A percentile compares a stretch with the other conserved stretches of the same genome.
phyloP scores from a whole-genome alignment of 2,113 vertebrate genomes.

The Upupa epops region DNA sequence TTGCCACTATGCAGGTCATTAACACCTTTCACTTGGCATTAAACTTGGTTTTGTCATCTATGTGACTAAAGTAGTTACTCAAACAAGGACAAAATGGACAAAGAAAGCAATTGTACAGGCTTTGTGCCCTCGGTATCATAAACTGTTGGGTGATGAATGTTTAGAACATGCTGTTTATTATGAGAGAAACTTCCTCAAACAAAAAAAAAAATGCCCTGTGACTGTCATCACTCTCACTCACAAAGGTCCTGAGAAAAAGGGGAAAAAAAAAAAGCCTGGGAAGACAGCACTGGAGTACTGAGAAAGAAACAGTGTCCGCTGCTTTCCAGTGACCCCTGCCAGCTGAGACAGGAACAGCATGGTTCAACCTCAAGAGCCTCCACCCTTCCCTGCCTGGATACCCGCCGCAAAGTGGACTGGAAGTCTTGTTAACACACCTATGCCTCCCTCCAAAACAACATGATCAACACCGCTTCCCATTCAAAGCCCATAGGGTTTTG shows the following conservation, averaged over 20 bases:
- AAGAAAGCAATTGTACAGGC: neutral
- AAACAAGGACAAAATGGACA: neutral
- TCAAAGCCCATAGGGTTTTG: neutral
- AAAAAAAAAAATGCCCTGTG: neutral
- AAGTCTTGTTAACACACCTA: neutral
- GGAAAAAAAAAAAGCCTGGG: neutral
- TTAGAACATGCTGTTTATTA: neutral
- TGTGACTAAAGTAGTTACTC: neutral
- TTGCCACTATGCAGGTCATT: neutral
- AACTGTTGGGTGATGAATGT: neutral
- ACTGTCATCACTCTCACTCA: neutral
- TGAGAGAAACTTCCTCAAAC: neutral
- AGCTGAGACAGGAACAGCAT: constrained; percentile 45
- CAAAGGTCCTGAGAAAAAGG: neutral
- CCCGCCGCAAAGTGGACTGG: neutral
- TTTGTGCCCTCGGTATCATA: neutral
- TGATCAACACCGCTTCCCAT: accelerated
- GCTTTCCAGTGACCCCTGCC: constrained; percentile 61
- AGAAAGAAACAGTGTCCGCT: neutral
- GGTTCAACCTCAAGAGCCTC: neutral
- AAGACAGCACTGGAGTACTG: neutral
- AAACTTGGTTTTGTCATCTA: neutral
- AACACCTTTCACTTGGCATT: neutral
- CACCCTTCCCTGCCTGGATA: neutral
- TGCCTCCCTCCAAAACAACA: neutral